These are phyloP conservation scores for Bettongia penicillata DNA, from an alignment of 2,113 vertebrate species.

Conservation along the genomic window DNA sequence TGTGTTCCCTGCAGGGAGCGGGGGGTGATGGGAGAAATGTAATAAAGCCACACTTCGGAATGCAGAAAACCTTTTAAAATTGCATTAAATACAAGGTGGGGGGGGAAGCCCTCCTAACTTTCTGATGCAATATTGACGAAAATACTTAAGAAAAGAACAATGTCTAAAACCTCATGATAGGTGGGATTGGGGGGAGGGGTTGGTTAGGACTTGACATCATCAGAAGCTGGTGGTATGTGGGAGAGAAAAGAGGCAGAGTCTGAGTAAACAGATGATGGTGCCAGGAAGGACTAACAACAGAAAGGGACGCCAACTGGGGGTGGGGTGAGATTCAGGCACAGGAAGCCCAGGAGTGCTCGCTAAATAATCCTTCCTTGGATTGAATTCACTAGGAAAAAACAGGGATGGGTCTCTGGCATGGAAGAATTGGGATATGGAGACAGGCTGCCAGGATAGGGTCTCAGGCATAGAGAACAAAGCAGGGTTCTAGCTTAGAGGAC, in stretches of 20 bases:
- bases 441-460: background rate
- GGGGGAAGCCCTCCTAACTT: background rate
- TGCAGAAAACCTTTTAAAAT: conserved; percentile 9
- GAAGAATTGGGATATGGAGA: background rate
- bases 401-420: background rate
- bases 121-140: conserved; percentile 37
- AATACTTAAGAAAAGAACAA: background rate
- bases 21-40: conserved; percentile 49
- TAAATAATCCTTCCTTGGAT: background rate
- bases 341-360: background rate
- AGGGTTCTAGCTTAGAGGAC: background rate
- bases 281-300: background rate
- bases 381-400: background rate
- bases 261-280: background rate
- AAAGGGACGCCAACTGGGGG: background rate
- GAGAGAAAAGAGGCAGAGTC: background rate
- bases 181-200: background rate
- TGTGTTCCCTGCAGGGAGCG: conserved; percentile 17
- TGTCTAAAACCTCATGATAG: background rate
- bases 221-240: background rate
- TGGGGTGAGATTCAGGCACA: background rate
- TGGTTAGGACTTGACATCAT: background rate
- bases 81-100: conserved; percentile 1
- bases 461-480: background rate
- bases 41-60: conserved; percentile 22